Percentiles rank a stretch among this genome's conserved stretches.
Evolutionary conservation across 2,888 invertebrate genomes (phyloP).

Genomic region (Myopa tessellatipennis): DNA sequence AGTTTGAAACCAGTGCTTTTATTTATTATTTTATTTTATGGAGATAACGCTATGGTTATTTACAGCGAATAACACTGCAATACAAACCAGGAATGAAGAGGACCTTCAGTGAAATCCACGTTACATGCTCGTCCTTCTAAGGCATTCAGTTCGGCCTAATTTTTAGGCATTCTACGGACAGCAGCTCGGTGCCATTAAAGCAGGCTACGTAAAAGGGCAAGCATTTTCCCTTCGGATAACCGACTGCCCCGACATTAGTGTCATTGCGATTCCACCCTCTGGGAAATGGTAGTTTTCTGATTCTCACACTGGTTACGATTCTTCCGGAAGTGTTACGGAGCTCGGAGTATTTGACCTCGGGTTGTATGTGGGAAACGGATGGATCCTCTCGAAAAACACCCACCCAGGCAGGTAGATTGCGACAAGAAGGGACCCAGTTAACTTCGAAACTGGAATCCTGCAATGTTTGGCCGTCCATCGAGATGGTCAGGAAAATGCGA

Average conservation of each 20-base stretch:
- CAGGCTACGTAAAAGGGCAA: constrained; percentile 80
- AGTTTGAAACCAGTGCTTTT: too few species aligned
- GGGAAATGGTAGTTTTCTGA: constrained; percentile 73
- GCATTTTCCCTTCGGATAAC: constrained; percentile 71
- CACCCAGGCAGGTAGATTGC: constrained; percentile 63
- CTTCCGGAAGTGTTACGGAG: constrained; percentile 71
- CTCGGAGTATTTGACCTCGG: constrained; percentile 56
- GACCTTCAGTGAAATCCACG: constrained; percentile 58
- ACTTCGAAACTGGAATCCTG: constrained; percentile 60
- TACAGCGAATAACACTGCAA: too few species aligned
- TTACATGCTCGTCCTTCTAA: constrained; percentile 67
- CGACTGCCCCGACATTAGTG: constrained; percentile 47
- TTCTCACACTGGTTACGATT: constrained; percentile 54
- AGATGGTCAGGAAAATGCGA: constrained; percentile 63
- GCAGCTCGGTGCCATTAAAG: constrained; percentile 72
- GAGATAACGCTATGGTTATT: too few species aligned
- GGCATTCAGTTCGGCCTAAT: constrained; percentile 90
- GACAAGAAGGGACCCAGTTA: constrained; percentile 66
- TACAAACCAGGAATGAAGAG: constrained; percentile 62
- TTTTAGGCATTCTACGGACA: constrained; percentile 77
- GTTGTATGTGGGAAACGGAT: constrained; percentile 56
- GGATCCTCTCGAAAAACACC: constrained; percentile 65
- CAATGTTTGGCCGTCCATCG: constrained; percentile 59
- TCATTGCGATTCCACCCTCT: constrained; percentile 72
- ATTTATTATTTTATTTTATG: too few species aligned